Evolutionary conservation across 2,888 invertebrate genomes (phyloP).

Genomic region (Abrostola triplasia): DNA sequence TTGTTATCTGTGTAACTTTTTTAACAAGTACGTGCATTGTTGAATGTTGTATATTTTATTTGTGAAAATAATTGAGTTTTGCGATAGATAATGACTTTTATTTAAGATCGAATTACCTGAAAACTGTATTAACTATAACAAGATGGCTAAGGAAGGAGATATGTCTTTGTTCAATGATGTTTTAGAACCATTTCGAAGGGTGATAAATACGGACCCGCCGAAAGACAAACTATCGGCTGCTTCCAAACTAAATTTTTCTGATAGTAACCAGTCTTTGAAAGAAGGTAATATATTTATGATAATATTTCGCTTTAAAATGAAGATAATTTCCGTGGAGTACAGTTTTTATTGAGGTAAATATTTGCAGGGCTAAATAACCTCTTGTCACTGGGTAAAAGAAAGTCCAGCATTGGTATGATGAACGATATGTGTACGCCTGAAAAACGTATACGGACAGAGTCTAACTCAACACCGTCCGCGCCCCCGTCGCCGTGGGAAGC

Average conservation of each 20-base stretch:
- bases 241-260: slow-evolving; percentile 82
- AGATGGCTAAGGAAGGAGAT: slow-evolving; percentile 83
- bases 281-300: slow-evolving; percentile 68
- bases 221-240: slow-evolving; percentile 83
- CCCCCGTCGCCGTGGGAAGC: slow-evolving; percentile 90
- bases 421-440: slow-evolving; percentile 72
- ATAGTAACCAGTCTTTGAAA: slow-evolving; percentile 81
- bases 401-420: slow-evolving; percentile 70
- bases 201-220: slow-evolving; percentile 83
- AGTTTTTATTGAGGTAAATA: slow-evolving; percentile 1
- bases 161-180: slow-evolving; percentile 84
- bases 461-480: slow-evolving; percentile 63
- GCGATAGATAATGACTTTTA: slow-evolving; percentile 32
- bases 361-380: slow-evolving; percentile 74
- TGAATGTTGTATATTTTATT: slow-evolving; percentile 12
- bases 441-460: slow-evolving; percentile 78
- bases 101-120: slow-evolving; percentile 13
- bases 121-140: slow-evolving; percentile 18
- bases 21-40: slow-evolving; percentile 40
- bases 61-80: slow-evolving; percentile 9
- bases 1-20: slow-evolving; percentile 17
- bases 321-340: neutral
- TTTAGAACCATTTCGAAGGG: slow-evolving; percentile 83
- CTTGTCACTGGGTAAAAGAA: slow-evolving; percentile 77
- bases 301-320: neutral